phyloP scores from a whole-genome alignment of 2,888 invertebrate species.

The Hymenopus coronatus region DNA sequence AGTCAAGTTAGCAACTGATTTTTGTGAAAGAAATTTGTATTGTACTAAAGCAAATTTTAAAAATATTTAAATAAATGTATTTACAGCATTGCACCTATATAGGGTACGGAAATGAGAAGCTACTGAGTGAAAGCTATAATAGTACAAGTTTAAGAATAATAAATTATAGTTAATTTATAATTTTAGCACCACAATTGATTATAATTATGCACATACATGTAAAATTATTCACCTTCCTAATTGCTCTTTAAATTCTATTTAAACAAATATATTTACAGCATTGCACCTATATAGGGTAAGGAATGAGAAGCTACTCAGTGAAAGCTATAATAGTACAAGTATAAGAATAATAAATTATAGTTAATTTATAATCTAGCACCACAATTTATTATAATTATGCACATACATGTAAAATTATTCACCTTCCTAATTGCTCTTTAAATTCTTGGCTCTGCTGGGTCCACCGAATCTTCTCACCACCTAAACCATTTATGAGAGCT shows the following conservation, averaged over 20 bases:
- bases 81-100: too few species aligned
- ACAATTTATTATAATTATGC: neutral
- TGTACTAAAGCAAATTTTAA: too few species aligned
- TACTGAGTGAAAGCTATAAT: neutral
- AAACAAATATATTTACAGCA: too few species aligned
- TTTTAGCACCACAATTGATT: too few species aligned
- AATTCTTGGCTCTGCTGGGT: conserved; percentile 93
- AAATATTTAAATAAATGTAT: too few species aligned
- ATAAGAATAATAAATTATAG: neutral
- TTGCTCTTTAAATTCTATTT: conserved; percentile 89
- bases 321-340: neutral
- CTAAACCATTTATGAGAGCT: conserved; percentile 89
- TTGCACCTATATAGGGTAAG: too few species aligned
- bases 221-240: conserved; percentile 55
- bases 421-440: conserved; percentile 76
- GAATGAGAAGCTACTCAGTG: too few species aligned
- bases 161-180: neutral
- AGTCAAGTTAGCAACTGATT: too few species aligned
- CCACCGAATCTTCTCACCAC: conserved; percentile 84
- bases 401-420: conserved; percentile 1
- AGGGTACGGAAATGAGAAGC: too few species aligned
- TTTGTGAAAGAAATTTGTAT: too few species aligned
- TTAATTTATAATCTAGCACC: neutral
- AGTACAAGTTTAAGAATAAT: neutral
- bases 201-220: neutral